phyloP scores from a whole-genome alignment of 2,888 invertebrate genomes.

The Drosophila atroscutellata region DNA sequence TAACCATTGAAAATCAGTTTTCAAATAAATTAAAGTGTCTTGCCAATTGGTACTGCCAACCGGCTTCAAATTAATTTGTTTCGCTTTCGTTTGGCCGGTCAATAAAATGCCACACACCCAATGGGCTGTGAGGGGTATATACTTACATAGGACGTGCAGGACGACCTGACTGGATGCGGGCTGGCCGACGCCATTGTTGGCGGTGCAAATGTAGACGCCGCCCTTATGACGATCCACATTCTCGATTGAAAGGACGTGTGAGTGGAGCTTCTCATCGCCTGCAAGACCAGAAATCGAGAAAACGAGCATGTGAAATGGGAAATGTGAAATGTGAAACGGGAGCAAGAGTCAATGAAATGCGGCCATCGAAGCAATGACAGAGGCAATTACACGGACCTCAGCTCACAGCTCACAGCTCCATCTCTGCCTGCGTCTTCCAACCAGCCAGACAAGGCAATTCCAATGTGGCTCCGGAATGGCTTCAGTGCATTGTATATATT shows the following conservation, averaged over 20 bases:
- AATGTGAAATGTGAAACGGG: slow-evolving; percentile 25
- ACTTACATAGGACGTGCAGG: slow-evolving; percentile 88
- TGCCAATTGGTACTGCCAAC: slow-evolving; percentile 41
- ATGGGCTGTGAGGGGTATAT: slow-evolving; percentile 63
- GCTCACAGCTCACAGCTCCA: slow-evolving; percentile 16
- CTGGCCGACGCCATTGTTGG: slow-evolving; percentile 88
- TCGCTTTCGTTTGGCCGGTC: slow-evolving; percentile 43
- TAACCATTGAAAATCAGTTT: slow-evolving; percentile 73
- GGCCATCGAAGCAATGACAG: slow-evolving; percentile 67
- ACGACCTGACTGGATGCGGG: slow-evolving; percentile 87
- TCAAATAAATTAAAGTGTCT: slow-evolving; percentile 72
- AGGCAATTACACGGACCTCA: slow-evolving; percentile 66
- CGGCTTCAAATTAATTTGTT: slow-evolving; percentile 70
- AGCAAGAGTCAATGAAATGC: slow-evolving; percentile 61
- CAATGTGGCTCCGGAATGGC: slow-evolving; percentile 21
- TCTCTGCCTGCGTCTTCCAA: background rate
- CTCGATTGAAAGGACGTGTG: slow-evolving; percentile 87
- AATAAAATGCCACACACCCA: slow-evolving; percentile 10
- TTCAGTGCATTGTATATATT: slow-evolving; percentile 65
- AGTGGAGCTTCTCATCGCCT: slow-evolving; percentile 88
- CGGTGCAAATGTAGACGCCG: slow-evolving; percentile 88
- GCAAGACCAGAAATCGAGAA: slow-evolving; percentile 43
- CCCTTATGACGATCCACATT: slow-evolving; percentile 88
- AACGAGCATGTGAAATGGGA: background rate
- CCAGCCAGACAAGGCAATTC: slow-evolving; percentile 24